Evolutionary conservation across 2,113 vertebrate species (phyloP).

Genomic region (Corythaixoides concolor): DNA sequence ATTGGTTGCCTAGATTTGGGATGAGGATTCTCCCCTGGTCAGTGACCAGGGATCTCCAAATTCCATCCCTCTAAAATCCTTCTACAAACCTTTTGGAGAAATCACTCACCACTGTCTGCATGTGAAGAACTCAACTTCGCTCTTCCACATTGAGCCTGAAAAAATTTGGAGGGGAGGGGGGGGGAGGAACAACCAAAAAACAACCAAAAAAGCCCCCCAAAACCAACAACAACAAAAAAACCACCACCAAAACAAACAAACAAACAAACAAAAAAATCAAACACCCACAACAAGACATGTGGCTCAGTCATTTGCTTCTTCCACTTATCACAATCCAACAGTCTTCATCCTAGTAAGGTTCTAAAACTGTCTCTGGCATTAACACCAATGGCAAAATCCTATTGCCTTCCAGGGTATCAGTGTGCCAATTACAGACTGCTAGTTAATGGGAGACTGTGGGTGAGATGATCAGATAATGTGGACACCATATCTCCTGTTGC

Average conservation of each 20-base stretch:
- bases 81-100: constrained; percentile 22
- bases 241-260: neutral
- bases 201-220: neutral
- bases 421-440: fast-evolving
- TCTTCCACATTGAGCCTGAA: neutral
- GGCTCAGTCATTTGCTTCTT: constrained; percentile 62
- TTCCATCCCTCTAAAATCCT: constrained; percentile 15
- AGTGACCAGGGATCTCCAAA: constrained; percentile 11
- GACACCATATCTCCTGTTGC: fast-evolving
- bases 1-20: constrained; percentile 76
- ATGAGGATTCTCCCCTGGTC: constrained; percentile 42
- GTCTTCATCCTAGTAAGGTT: neutral
- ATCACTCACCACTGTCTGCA: constrained; percentile 13
- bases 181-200: neutral
- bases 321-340: neutral
- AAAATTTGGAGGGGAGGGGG: neutral
- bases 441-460: neutral
- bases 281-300: neutral
- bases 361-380: neutral
- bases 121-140: neutral
- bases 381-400: neutral
- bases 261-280: neutral
- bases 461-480: neutral
- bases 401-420: neutral
- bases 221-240: too few species aligned